phyloP scores from a whole-genome alignment of 1,140 invertebrate species.

The Papilio polyxenes region DNA sequence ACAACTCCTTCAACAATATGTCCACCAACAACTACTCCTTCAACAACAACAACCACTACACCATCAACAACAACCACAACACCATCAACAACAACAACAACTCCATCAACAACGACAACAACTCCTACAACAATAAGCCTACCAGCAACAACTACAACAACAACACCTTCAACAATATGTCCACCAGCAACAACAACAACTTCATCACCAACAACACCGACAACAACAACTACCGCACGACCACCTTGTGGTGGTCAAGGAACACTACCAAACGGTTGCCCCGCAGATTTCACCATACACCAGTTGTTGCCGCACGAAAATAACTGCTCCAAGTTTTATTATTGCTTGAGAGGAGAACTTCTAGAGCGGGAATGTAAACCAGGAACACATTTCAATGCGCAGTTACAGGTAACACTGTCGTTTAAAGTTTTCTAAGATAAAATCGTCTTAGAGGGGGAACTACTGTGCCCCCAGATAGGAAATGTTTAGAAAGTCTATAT shows the following conservation, averaged over 20 bases:
- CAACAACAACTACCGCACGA: background rate
- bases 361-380: conserved; percentile 9
- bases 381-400: conserved; percentile 37
- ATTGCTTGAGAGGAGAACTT: conserved; percentile 61
- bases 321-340: conserved; percentile 80
- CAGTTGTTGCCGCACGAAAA: conserved; percentile 69
- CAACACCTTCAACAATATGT: conserved; percentile 12
- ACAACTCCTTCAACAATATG: conserved; percentile 6
- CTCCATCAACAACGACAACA: conserved; percentile 1
- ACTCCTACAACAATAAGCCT: conserved; percentile 28
- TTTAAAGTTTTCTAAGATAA: background rate
- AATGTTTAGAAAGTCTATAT: background rate
- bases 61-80: conserved; percentile 24
- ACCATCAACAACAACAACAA: conserved; percentile 25
- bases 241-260: background rate
- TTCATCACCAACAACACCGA: conserved; percentile 15
- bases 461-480: background rate
- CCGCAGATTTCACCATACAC: conserved; percentile 40
- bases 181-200: background rate
- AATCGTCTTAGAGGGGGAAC: background rate
- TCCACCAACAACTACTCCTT: background rate
- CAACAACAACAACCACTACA: background rate
- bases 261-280: conserved; percentile 38
- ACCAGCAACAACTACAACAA: conserved; percentile 34
- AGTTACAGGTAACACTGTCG: background rate